Percentiles rank a stretch among this genome's conserved stretches.
These are phyloP conservation scores for Macrotrachela quadricornifera DNA, from an alignment of 1,140 invertebrate species.

Conservation along the genomic window DNA sequence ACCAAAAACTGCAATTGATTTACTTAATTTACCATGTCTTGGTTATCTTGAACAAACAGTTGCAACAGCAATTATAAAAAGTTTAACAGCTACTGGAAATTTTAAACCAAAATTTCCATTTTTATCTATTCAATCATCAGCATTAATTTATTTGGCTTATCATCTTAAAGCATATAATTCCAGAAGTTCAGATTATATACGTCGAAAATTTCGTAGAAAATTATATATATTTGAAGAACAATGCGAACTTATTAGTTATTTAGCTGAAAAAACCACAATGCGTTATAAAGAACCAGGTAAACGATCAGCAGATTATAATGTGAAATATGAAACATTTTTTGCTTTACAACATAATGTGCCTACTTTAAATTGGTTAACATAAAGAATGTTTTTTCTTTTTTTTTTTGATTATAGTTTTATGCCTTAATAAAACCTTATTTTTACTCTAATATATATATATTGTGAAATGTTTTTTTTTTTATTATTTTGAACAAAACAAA, in stretches of 20 bases:
- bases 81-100: slow-evolving; percentile 24
- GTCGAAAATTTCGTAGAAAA: slow-evolving; percentile 29
- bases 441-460: too few species aligned
- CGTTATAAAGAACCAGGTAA: slow-evolving; percentile 23
- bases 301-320: slow-evolving; percentile 24
- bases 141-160: slow-evolving; percentile 28
- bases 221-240: slow-evolving; percentile 28
- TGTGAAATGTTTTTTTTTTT: too few species aligned
- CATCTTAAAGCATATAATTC: slow-evolving; percentile 31
- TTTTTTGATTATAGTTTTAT: too few species aligned
- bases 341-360: slow-evolving; percentile 9
- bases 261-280: slow-evolving; percentile 26
- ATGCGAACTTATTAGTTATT: slow-evolving; percentile 26
- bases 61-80: slow-evolving; percentile 22
- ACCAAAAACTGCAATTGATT: slow-evolving; percentile 16
- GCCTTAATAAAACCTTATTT: too few species aligned
- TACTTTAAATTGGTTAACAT: slow-evolving; percentile 8
- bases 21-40: slow-evolving; percentile 24
- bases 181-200: slow-evolving; percentile 26
- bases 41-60: slow-evolving; percentile 31
- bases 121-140: slow-evolving; percentile 23
- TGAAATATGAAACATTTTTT: slow-evolving; percentile 26
- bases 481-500: too few species aligned
- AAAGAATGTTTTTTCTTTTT: not conserved
- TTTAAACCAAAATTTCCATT: slow-evolving; percentile 33